Evolutionary conservation across 1,140 invertebrate genomes (phyloP), one percentile per base, ranked within the genome.

Genomic region (Danaus plexippus): DNA sequence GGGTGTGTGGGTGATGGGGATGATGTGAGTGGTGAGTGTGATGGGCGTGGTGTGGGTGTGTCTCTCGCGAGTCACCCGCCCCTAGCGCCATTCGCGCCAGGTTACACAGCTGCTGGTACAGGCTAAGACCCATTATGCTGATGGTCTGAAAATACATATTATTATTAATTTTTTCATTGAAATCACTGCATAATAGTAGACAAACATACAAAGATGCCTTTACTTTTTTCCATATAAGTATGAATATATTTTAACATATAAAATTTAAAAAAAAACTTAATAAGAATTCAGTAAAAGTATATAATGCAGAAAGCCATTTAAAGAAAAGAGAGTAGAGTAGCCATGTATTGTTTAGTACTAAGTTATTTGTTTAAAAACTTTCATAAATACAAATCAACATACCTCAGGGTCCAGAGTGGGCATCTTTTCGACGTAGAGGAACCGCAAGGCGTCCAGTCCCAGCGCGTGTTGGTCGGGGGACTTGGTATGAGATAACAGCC

Each of bases 81-180:
- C 64, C 88, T 72, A 90, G 88, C 4, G 94, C 92, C 60, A 95
- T 89, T 10, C 94, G 89, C 0, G 94, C 94, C 52, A 97, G 87
- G 76, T 94, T 95, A 69, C 94, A 97, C 15, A 98, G 82, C 75
- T 97, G 95, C 78, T 97, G 96, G 77, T 97, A 97, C 40, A 98
- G 86, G 61, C 93, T 95, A 3, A 98, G 77, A 4, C 95, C 96
- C 54, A 94, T 96, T 92, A 97, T 96, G 63, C 95, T 96, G 67
- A 97, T 97, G 4, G 90, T 92, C 87, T 88, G 76, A 42, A 53
- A 64, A 43, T 60, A 67, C 43, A 43, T 46, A 15, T 59, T 8
- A 32, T 46, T 11, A 9, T 43, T 32, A 32, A 32, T 6, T 3
- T 7, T 32, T 32, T 32, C 22, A 32, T 32, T 32, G 22, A 32